phyloP scores from a whole-genome alignment of 2,797 vertebrate species.

The Macropus fuliginosus region DNA sequence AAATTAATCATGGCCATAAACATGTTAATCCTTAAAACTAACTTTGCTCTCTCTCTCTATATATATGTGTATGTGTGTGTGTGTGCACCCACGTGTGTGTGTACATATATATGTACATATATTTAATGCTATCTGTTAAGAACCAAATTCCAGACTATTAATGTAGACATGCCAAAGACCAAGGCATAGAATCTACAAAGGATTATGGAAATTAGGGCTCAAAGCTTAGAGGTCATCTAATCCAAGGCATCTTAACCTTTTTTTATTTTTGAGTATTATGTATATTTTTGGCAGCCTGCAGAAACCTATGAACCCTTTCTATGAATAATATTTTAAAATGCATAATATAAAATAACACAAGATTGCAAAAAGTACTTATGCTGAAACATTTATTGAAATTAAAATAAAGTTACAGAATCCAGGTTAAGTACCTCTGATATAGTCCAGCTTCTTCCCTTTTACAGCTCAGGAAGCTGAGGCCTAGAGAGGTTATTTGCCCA shows the following conservation, averaged over 20 bases:
- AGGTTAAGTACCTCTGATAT: background rate
- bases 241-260: background rate
- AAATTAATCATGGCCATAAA: background rate
- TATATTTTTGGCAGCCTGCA: background rate
- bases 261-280: background rate
- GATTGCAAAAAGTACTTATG: background rate
- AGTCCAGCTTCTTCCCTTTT: background rate
- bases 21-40: background rate
- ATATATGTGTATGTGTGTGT: no score
- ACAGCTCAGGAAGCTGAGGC: conserved; percentile 8
- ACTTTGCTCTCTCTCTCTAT: background rate
- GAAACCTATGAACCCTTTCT: background rate
- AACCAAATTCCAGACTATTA: background rate
- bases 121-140: background rate
- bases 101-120: no score
- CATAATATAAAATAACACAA: background rate
- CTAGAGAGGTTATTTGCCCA: background rate
- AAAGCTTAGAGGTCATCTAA: background rate
- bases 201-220: background rate
- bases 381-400: background rate
- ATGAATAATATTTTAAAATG: background rate
- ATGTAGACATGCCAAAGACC: background rate
- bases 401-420: background rate
- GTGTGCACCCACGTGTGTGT: no score
- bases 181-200: background rate